These are phyloP conservation scores for Rhinogobius similis DNA, from an alignment of 2,113 vertebrate species.

Conservation along the genomic window DNA sequence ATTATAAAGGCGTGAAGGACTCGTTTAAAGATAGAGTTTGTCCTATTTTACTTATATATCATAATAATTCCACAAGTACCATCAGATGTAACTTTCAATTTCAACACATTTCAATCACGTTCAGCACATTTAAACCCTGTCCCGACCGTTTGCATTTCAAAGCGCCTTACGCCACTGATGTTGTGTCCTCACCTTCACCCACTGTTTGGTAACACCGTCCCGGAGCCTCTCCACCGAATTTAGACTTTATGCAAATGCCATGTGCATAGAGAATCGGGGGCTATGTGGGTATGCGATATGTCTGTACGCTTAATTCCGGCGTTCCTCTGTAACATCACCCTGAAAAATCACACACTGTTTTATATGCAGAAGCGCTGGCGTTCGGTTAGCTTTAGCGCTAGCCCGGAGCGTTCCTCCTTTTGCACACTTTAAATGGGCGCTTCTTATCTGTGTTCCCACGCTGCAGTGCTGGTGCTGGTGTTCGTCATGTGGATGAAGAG, in stretches of 20 bases:
- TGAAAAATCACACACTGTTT: not conserved
- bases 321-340: not conserved
- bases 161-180: not conserved
- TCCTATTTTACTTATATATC: not conserved
- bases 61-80: not conserved
- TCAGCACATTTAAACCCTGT: not conserved
- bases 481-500: conserved; percentile 99
- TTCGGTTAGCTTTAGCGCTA: not conserved
- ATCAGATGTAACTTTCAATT: not conserved
- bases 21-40: no score
- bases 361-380: not conserved
- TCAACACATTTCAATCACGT: not conserved
- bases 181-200: conserved; percentile 2
- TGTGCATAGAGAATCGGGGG: not conserved
- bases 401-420: not conserved
- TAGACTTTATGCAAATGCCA: not conserved
- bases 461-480: conserved; percentile 89
- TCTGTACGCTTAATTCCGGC: not conserved
- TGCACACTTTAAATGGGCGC: not conserved
- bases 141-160: not conserved
- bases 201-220: not conserved
- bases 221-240: not conserved
- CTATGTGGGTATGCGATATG: not conserved
- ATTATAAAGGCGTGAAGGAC: no score
- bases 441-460: conserved; percentile 9